Conservation (phyloP, 2,797 vertebrate genomes). For the Chrosomus eos region DNA sequence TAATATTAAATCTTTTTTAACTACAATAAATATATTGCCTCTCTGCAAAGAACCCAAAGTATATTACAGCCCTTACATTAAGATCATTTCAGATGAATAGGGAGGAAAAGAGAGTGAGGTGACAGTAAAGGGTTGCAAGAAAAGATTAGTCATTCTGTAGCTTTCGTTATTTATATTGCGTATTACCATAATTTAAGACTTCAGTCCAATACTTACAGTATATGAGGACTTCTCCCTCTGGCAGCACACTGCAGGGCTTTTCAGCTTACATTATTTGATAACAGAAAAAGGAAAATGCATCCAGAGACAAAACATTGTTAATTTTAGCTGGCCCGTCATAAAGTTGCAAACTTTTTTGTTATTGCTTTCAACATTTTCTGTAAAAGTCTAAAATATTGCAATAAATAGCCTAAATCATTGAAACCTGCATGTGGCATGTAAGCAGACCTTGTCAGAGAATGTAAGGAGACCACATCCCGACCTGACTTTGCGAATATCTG, state of each 20-base stretch:
- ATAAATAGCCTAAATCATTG: neutral
- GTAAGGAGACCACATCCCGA: neutral
- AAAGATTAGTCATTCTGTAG: neutral
- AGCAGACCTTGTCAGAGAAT: neutral
- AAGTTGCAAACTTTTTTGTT: neutral
- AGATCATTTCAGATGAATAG: neutral
- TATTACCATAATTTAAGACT: neutral
- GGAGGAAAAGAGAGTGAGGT: neutral
- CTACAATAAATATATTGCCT: neutral
- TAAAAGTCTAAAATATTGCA: no score
- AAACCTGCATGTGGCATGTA: neutral
- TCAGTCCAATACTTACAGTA: constrained; percentile 63
- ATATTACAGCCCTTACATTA: neutral
- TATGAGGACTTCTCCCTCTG: constrained; percentile 64
- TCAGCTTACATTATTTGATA: constrained; percentile 56
- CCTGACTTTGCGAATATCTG: neutral
- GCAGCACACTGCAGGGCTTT: constrained; percentile 42
- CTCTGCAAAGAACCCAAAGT: neutral
- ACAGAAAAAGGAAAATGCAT: neutral
- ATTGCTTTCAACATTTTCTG: no score
- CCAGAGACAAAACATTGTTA: constrained; percentile 5
- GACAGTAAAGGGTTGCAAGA: neutral
- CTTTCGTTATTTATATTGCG: neutral
- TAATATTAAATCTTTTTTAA: neutral
- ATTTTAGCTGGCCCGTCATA: neutral